Evolutionary conservation across 1,140 invertebrate species (phyloP), one percentile per base, ranked within the genome.

Genomic region (Brachionus rubens): DNA sequence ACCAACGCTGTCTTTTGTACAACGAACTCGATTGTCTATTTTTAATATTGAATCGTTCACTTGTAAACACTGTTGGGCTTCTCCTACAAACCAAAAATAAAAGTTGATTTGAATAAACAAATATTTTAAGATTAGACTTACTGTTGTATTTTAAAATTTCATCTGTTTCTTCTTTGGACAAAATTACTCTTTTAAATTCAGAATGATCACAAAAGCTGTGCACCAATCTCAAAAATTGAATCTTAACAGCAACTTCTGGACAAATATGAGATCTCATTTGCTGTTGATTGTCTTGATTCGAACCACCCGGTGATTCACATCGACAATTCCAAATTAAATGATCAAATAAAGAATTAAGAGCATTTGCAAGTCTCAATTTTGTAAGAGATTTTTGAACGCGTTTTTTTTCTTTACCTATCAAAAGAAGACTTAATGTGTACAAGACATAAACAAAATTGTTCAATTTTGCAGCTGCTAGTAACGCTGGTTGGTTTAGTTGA

Each of bases 151-250:
- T 81, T 78, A 81, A 81, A 1, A 85, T 79, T 80, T 86, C 85
- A 81, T 80, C 83, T 7, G 83, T 80, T 81, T 86, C 85, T 80
- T 77, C 81, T 77, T 82, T 84, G 24, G 83, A 83, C 65, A 86
- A 78, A 76, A 85, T 77, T 30, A 85, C 79, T 80, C 85, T 83
- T 75, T 86, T 86, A 77, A 83, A 86, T 59, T 85, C 83, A 28
- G 85, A 86, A 78, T 86, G 85, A 79, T 86, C 85, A 82, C 85
- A 86, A 78, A 86, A 86, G 65, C 83, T 85, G 78, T 86, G 85
- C 30, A 86, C 82, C 56, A 86, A 80, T 76, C 85, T 77, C 14
- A 86, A 78, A 76, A 86, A 84, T 81, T 86, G 85, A 43, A 86
- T 86, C 78, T 86, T 86, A 52, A 86, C 79, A 14, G 85, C 84